Percentiles rank a stretch among this genome's conserved stretches.
These are phyloP conservation scores for Drosophila micromelanica DNA, from an alignment of 1,140 invertebrate species.

Conservation along the genomic window DNA sequence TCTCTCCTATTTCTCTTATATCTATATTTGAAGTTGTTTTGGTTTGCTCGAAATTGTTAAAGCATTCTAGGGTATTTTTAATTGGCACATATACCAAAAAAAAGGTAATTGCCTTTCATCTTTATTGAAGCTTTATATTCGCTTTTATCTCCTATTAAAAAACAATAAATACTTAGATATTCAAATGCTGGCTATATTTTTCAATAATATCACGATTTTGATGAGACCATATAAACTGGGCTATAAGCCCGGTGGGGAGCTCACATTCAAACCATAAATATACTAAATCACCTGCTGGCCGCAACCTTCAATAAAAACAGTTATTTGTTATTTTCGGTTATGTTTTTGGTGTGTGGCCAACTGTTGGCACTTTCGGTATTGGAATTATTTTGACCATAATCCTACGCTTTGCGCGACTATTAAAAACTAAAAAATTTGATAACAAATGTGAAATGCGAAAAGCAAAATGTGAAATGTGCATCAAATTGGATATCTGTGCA, in stretches of 20 bases:
- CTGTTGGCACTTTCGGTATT: no score
- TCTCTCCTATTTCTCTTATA: no score
- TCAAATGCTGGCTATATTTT: no score
- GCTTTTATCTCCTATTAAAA: background rate
- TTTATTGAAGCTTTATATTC: background rate
- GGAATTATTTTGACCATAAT: background rate
- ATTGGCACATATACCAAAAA: no score
- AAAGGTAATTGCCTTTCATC: background rate
- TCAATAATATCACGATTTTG: no score
- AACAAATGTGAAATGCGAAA: conserved; percentile 18
- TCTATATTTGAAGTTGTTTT: no score
- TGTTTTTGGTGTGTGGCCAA: no score
- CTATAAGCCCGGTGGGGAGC: background rate
- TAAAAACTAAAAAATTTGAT: conserved; percentile 18
- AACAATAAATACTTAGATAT: background rate
- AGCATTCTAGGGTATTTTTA: background rate
- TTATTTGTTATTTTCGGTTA: no score
- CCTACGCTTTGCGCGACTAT: background rate
- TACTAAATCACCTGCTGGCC: no score
- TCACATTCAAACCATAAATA: no score
- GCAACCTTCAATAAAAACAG: no score
- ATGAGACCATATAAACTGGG: background rate
- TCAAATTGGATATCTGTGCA: conserved; percentile 36
- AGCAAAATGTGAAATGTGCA: conserved; percentile 34
- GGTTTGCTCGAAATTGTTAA: no score